Evolutionary conservation across 2,113 vertebrate species (phyloP).

Genomic region (human (Homo sapiens)): DNA sequence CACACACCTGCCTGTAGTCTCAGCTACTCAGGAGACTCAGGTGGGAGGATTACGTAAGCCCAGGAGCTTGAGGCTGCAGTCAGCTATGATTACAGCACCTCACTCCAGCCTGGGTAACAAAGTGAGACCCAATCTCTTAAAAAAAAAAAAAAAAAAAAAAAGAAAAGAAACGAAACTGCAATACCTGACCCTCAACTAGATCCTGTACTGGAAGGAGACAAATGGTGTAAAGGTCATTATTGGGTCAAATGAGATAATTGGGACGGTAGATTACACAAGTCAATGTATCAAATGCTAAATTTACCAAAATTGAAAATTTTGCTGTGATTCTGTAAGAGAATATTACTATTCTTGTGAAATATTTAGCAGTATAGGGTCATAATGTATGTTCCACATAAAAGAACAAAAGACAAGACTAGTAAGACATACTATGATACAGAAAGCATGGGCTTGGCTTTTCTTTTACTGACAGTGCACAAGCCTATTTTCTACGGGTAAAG

Average conservation of each 20-base stretch:
- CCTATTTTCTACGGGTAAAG: conserved; percentile 7
- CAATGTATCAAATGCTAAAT: not conserved
- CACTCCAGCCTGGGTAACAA: too few relatives aligned
- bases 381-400: not conserved
- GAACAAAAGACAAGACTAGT: not conserved
- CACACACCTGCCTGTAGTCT: too few relatives aligned
- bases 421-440: not conserved
- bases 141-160: not conserved
- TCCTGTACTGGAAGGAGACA: not conserved
- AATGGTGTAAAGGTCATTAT: not conserved
- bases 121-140: too few relatives aligned
- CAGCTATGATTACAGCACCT: too few relatives aligned
- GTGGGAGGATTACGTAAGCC: too few relatives aligned
- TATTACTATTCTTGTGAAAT: not conserved
- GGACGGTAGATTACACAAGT: not conserved
- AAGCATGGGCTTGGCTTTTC: not conserved
- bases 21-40: too few relatives aligned
- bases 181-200: not conserved
- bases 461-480: not conserved
- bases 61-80: too few relatives aligned
- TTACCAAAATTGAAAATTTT: conserved; percentile 17
- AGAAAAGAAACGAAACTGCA: not conserved
- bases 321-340: not conserved
- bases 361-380: not conserved
- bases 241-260: not conserved